Percentiles rank a stretch among this genome's conserved stretches.
phyloP scores from a whole-genome alignment of 2,888 invertebrate species.

The Ectropis crepuscularia region DNA sequence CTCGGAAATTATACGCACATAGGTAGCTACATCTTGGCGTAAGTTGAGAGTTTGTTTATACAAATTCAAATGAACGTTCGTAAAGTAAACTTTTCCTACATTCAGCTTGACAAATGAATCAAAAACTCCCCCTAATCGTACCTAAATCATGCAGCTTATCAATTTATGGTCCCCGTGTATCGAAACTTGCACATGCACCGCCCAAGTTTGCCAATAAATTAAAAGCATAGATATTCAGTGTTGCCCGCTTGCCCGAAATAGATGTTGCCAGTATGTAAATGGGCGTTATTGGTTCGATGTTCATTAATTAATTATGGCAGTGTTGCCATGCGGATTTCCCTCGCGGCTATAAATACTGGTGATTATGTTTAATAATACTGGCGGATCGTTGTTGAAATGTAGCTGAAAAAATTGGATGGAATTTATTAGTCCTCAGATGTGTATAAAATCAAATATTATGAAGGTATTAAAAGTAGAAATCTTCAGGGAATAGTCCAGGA shows the following conservation, averaged over 20 bases:
- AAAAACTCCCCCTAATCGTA: slow-evolving; percentile 50
- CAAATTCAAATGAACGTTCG: no score
- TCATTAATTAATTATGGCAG: slow-evolving; percentile 44
- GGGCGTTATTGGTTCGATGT: slow-evolving; percentile 45
- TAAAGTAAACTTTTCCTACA: background rate
- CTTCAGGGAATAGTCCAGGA: no score
- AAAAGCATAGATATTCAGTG: slow-evolving; percentile 65
- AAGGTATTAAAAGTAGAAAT: background rate
- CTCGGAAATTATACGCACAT: no score
- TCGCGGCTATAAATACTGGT: slow-evolving; percentile 37
- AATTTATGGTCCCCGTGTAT: slow-evolving; percentile 78
- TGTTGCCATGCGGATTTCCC: slow-evolving; percentile 40
- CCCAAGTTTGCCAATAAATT: slow-evolving; percentile 78
- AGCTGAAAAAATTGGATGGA: slow-evolving; percentile 22
- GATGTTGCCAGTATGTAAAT: slow-evolving; percentile 46
- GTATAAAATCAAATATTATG: background rate
- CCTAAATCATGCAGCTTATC: slow-evolving; percentile 72
- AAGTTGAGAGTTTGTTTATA: no score
- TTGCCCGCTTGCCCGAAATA: slow-evolving; percentile 39
- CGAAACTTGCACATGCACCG: slow-evolving; percentile 72
- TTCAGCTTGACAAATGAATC: slow-evolving; percentile 33
- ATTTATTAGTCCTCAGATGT: background rate
- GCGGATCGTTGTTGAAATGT: slow-evolving; percentile 29
- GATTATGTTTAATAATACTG: slow-evolving; percentile 41
- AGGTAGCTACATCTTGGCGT: no score